A percentile compares a stretch with the other conserved stretches of the same genome.
phyloP scores from a whole-genome alignment of 2,797 vertebrate genomes.

The Diplodus puntazzo region DNA sequence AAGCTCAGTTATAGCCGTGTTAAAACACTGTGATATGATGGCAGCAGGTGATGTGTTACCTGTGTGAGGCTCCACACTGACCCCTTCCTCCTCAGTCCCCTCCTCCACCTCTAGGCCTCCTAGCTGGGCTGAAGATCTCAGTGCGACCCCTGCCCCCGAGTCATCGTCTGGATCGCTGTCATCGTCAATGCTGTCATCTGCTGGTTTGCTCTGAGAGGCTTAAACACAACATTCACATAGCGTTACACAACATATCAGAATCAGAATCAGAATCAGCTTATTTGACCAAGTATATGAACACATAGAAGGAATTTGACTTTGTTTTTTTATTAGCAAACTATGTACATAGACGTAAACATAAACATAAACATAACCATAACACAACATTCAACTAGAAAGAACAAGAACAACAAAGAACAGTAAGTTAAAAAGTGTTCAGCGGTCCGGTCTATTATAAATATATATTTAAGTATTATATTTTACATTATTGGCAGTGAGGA shows the following conservation, averaged over 20 bases:
- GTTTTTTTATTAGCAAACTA: no score
- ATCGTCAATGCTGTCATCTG: slow-evolving; percentile 58
- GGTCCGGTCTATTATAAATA: no score
- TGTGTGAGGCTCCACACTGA: slow-evolving; percentile 19
- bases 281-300: no score
- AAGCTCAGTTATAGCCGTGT: background rate
- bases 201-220: slow-evolving; percentile 45
- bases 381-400: no score
- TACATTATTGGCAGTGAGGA: no score
- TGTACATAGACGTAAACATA: no score
- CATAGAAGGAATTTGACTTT: no score
- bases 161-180: slow-evolving; percentile 68
- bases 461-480: no score
- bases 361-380: no score
- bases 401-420: no score
- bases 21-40: background rate
- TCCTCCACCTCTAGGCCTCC: background rate
- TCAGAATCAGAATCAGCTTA: no score
- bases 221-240: background rate
- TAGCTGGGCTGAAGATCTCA: background rate
- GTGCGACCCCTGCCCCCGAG: slow-evolving; percentile 30
- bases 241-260: background rate
- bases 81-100: slow-evolving; percentile 23
- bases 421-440: no score
- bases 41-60: slow-evolving; percentile 25